Percentiles rank a stretch among this genome's conserved stretches.
These are phyloP conservation scores for Oriolus oriolus DNA, from an alignment of 2,113 vertebrate genomes.

Conservation along the genomic window DNA sequence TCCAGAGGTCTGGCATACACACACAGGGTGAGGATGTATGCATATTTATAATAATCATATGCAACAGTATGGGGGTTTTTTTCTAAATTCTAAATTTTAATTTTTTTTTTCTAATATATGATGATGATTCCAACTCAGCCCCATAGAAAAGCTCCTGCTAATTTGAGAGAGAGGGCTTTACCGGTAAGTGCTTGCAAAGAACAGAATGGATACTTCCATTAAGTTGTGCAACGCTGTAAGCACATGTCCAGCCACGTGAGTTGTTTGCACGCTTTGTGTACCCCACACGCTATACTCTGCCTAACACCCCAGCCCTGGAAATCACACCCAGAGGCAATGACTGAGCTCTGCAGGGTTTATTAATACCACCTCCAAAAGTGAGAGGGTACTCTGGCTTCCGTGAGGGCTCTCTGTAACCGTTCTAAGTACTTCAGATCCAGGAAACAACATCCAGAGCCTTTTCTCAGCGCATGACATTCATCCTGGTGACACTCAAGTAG, in stretches of 20 bases:
- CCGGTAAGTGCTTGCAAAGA: neutral
- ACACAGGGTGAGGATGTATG: neutral
- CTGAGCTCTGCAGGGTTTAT: neutral
- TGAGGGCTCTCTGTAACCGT: neutral
- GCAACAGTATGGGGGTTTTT: neutral
- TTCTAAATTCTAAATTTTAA: neutral
- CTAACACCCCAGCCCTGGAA: neutral
- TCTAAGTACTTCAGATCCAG: constrained; percentile 16
- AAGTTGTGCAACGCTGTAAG: neutral
- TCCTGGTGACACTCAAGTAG: constrained; percentile 64
- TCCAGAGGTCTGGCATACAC: neutral
- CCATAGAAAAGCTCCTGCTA: neutral
- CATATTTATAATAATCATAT: neutral
- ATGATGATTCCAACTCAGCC: neutral
- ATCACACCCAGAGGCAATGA: neutral
- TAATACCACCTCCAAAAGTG: neutral
- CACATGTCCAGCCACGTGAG: neutral
- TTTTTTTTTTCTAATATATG: neutral
- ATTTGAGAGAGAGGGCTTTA: neutral
- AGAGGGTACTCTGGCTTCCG: neutral
- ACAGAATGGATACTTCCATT: neutral
- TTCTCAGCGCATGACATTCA: constrained; percentile 45
- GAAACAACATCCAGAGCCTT: neutral
- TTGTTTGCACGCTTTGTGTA: neutral
- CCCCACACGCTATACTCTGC: neutral